Base-by-base conservation (phyloP, 2,888 invertebrate genomes). In the Tridacna gigas region DNA sequence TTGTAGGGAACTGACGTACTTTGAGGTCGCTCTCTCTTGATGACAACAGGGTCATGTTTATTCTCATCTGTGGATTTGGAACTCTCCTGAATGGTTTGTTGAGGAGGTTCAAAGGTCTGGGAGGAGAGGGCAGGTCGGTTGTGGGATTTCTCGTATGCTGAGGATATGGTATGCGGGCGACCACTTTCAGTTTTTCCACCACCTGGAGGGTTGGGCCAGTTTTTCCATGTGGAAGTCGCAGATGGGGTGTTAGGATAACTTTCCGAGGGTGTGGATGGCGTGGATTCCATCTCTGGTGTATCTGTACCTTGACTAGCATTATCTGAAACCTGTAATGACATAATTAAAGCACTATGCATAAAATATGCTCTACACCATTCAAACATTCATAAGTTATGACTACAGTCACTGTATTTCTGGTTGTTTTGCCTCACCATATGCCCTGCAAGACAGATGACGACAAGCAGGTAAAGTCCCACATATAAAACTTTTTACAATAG, bases 81-180 rank as follows among this genome's bases (percentile, higher is more conserved):
- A 75, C 60, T 82, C 74, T 91, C 91, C 37, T 85, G 82, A 60
- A 79, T 74, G 26, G 85, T 88, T 13, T 88, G 88, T 85, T 97
- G 96, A 22, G 97, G 97, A 88, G 97, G 97, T 95, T 97, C 97
- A 96, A 97, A 97, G 91, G 98, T 98, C 95, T 98, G 97, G 51
- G 97, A 97, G 86, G 97, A 97, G 51, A 98, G 96, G 0, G 98
- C 97, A 22, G 98, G 97, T 83, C 98, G 96, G 87, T 97, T 96
- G 95, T 96, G 97, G 47, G 90, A 89, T 92, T 97, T 97, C 95
- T 98, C 98, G 94, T 98, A 98, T 13, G 97, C 98, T 88, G 98
- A 97, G 9, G 98, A 98, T 93, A 98, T 98, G 69, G 98, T 98
- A 94, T 98, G 98, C 0, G 98, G 98, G 86, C 98, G 96, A 89